A percentile compares a stretch with the other conserved stretches of the same genome.
These are phyloP conservation scores for Trogon melanurus DNA, from an alignment of 2,113 vertebrate species.

Conservation along the genomic window DNA sequence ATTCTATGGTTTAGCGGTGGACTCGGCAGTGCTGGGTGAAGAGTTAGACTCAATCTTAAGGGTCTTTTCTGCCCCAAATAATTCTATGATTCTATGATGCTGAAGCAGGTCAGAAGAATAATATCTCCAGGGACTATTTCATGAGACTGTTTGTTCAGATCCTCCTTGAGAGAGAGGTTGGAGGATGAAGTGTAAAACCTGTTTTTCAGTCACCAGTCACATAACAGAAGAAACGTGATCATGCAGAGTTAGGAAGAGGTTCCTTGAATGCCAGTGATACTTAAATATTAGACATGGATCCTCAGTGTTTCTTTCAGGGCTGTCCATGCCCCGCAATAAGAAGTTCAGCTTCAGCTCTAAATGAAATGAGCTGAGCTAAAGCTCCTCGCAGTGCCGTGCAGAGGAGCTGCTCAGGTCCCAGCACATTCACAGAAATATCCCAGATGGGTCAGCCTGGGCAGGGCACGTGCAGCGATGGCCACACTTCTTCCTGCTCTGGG, in stretches of 20 bases:
- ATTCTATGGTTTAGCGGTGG: too few species aligned
- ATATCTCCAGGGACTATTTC: neutral
- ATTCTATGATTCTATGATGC: neutral
- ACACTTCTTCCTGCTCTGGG: neutral
- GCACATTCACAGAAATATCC: accelerated
- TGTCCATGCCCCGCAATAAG: neutral
- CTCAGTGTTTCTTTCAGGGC: neutral
- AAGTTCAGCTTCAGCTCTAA: neutral
- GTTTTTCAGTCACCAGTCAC: neutral
- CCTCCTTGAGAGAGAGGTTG: neutral
- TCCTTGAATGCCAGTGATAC: neutral
- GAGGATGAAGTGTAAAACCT: neutral
- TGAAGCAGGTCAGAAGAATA: neutral
- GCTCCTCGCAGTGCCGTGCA: neutral
- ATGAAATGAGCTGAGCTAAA: neutral
- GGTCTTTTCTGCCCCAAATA: too few species aligned
- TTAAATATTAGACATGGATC: neutral
- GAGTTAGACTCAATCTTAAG: too few species aligned
- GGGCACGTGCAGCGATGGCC: neutral
- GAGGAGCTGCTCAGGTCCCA: neutral
- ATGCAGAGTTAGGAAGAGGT: neutral
- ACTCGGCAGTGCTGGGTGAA: too few species aligned
- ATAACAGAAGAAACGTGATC: neutral
- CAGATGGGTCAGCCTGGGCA: neutral
- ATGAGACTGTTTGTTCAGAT: neutral